phyloP scores from a whole-genome alignment of 2,113 vertebrate species.

The Fregetta grallaria region DNA sequence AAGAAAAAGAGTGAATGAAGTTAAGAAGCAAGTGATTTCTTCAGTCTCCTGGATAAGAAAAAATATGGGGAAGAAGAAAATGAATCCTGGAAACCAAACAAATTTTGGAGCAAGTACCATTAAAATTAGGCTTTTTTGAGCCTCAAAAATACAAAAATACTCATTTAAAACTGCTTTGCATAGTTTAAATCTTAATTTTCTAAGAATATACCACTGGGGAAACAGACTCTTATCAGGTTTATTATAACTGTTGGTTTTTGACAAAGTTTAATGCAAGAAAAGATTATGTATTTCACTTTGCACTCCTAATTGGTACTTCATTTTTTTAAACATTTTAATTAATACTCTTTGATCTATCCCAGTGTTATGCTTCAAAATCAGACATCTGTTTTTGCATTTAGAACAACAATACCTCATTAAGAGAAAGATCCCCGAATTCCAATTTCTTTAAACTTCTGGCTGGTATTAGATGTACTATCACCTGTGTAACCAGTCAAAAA shows the following conservation, averaged over 20 bases:
- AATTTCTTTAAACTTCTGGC: neutral
- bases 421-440: neutral
- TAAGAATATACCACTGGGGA: neutral
- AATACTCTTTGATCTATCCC: neutral
- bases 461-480: neutral
- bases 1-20: neutral
- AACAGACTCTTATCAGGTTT: neutral
- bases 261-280: neutral
- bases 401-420: neutral
- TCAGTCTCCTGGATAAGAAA: neutral
- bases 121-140: neutral
- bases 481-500: neutral
- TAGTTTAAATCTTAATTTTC: neutral
- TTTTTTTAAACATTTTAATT: neutral
- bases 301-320: neutral
- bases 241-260: neutral
- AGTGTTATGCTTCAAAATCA: neutral
- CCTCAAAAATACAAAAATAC: neutral
- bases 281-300: neutral
- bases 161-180: neutral
- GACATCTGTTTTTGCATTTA: neutral
- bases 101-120: neutral
- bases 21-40: neutral
- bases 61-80: neutral
- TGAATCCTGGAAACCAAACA: neutral